phyloP scores from a whole-genome alignment of 2,113 vertebrate species.

The Steatornis caripensis region DNA sequence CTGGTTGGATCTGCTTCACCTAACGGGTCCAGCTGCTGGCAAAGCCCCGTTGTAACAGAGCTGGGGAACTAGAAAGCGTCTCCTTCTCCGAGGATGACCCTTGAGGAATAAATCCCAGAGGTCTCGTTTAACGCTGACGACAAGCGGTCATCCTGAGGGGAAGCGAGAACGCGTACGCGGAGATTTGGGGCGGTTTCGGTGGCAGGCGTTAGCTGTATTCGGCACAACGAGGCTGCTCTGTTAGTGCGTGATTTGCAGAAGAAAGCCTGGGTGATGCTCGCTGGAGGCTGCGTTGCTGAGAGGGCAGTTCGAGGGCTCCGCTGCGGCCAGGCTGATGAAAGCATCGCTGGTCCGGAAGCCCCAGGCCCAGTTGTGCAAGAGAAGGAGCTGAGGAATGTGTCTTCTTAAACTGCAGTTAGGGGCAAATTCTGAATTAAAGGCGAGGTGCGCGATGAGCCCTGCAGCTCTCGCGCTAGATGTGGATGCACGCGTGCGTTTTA shows the following conservation, averaged over 20 bases:
- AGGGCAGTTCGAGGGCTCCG: not conserved
- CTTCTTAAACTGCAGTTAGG: not conserved
- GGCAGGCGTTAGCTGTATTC: not conserved
- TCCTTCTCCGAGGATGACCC: not conserved
- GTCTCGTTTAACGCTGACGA: fast-evolving
- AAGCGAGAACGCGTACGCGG: not conserved
- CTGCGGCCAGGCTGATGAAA: not conserved
- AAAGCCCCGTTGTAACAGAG: not conserved
- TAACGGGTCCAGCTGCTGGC: not conserved
- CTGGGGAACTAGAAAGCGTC: not conserved
- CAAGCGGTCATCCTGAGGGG: not conserved
- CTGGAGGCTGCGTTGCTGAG: not conserved
- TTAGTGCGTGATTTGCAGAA: not conserved
- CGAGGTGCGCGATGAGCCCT: not conserved
- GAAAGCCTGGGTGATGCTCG: not conserved
- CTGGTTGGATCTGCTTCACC: not conserved
- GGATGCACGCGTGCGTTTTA: not conserved
- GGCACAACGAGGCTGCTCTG: not conserved
- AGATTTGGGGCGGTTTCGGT: not conserved
- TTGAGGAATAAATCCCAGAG: not conserved
- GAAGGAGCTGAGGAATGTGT: not conserved
- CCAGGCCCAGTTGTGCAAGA: not conserved
- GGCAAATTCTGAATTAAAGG: not conserved
- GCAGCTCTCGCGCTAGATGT: not conserved
- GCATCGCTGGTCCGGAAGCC: not conserved